Evolutionary conservation across 2,113 vertebrate genomes (phyloP).

Genomic region (Clarias batrachus): DNA sequence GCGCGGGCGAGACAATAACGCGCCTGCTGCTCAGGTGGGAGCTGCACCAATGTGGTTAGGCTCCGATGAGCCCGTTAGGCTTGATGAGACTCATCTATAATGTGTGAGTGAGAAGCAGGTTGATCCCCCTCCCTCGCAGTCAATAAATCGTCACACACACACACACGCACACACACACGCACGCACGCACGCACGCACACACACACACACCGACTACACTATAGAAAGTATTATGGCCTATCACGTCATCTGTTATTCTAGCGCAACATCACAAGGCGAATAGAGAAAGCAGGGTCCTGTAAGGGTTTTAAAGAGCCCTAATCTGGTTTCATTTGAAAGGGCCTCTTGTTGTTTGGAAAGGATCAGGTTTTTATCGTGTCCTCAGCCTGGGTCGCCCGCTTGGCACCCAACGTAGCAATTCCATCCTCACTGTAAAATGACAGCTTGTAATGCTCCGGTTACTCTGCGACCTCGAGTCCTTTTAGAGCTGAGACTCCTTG

Average conservation of each 20-base stretch:
- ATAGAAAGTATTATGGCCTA: slow-evolving; percentile 29
- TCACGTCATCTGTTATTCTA: slow-evolving; percentile 36
- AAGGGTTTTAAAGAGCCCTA: slow-evolving; percentile 39
- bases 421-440: slow-evolving; percentile 57
- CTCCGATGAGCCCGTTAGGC: slow-evolving; percentile 69
- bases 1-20: slow-evolving; percentile 70
- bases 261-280: slow-evolving; percentile 36
- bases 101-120: slow-evolving; percentile 74
- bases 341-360: slow-evolving; percentile 49
- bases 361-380: slow-evolving; percentile 57
- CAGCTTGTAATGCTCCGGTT: slow-evolving; percentile 52
- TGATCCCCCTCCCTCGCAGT: slow-evolving; percentile 42
- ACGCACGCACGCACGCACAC: neutral
- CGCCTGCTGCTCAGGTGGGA: slow-evolving; percentile 63
- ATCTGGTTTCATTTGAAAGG: slow-evolving; percentile 51
- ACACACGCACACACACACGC: neutral
- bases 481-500: slow-evolving; percentile 31
- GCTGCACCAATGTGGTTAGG: slow-evolving; percentile 64
- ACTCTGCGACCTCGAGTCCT: slow-evolving; percentile 40
- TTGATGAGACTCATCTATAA: slow-evolving; percentile 77
- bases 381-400: slow-evolving; percentile 48
- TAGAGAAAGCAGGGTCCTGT: slow-evolving; percentile 32
- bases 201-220: neutral
- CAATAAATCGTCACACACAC: slow-evolving; percentile 37
- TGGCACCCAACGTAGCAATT: slow-evolving; percentile 53